Evolutionary conservation across 2,888 invertebrate genomes (phyloP).

Genomic region (Tuta absoluta): DNA sequence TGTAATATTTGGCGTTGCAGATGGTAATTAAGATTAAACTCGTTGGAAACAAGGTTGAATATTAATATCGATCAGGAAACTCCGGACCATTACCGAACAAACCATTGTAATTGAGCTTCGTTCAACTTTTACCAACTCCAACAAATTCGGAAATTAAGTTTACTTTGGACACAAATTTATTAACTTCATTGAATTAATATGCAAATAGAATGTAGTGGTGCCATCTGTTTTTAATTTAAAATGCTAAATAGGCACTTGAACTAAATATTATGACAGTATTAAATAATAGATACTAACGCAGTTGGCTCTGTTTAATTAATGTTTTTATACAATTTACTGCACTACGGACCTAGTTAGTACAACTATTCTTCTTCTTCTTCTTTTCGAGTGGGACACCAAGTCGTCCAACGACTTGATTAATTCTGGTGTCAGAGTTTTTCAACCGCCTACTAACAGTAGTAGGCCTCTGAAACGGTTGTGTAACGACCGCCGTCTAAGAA

Average conservation of each 20-base stretch:
- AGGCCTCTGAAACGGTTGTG: no score
- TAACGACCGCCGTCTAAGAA: no score
- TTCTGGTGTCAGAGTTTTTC: no score
- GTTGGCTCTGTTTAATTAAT: no score
- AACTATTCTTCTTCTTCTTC: background rate
- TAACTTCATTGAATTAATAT: background rate
- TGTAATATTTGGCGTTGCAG: background rate
- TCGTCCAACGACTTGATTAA: no score
- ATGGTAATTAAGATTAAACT: slow-evolving; percentile 10
- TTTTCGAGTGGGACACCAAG: no score
- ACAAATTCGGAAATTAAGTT: background rate
- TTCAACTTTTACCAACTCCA: background rate
- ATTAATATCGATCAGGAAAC: slow-evolving; percentile 7
- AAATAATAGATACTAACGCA: no score
- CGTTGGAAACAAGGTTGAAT: background rate
- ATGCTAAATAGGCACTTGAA: no score
- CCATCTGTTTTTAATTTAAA: no score
- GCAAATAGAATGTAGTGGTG: background rate
- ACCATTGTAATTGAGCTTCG: slow-evolving; percentile 8
- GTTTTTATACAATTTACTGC: no score
- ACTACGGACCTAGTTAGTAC: background rate
- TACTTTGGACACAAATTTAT: background rate
- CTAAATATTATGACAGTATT: no score
- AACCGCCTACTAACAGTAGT: no score
- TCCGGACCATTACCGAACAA: slow-evolving; percentile 1